phyloP scores from a whole-genome alignment of 2,888 invertebrate species.

The Tineola bisselliella region DNA sequence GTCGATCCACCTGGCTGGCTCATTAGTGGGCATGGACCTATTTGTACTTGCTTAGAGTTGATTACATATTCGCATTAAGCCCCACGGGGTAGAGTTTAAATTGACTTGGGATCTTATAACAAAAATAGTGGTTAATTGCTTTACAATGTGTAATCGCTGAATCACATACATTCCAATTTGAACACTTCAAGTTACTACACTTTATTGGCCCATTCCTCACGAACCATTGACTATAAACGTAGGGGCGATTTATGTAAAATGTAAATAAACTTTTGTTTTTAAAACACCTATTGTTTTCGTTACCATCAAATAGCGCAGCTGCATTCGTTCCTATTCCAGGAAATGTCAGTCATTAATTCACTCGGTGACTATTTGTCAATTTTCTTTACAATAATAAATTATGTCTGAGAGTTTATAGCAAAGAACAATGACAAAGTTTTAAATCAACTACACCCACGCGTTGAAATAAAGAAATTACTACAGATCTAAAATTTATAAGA shows the following conservation, averaged over 20 bases:
- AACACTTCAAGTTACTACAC: slow-evolving; percentile 36
- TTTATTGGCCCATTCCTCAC: slow-evolving; percentile 62
- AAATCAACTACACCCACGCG: slow-evolving; percentile 24
- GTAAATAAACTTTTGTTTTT: neutral
- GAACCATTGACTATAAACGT: slow-evolving; percentile 45
- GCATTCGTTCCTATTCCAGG: neutral
- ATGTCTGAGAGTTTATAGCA: slow-evolving; percentile 11
- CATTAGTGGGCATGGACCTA: slow-evolving; percentile 34
- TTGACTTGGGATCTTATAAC: neutral
- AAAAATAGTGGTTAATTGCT: neutral
- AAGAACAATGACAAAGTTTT: neutral
- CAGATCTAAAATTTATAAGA: too few species aligned
- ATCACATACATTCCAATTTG: slow-evolving; percentile 24
- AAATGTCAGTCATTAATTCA: neutral
- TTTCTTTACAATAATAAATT: neutral
- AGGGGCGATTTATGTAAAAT: neutral
- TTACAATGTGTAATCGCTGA: slow-evolving; percentile 13
- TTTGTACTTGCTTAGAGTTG: neutral
- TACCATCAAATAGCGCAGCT: neutral
- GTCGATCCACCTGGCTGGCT: slow-evolving; percentile 49
- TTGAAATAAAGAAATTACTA: slow-evolving; percentile 20
- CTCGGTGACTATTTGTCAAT: neutral
- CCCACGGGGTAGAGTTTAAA: neutral
- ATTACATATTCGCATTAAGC: neutral
- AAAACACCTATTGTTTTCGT: neutral